Conservation (phyloP, 2,888 invertebrate species). For the Clivina fossor region DNA sequence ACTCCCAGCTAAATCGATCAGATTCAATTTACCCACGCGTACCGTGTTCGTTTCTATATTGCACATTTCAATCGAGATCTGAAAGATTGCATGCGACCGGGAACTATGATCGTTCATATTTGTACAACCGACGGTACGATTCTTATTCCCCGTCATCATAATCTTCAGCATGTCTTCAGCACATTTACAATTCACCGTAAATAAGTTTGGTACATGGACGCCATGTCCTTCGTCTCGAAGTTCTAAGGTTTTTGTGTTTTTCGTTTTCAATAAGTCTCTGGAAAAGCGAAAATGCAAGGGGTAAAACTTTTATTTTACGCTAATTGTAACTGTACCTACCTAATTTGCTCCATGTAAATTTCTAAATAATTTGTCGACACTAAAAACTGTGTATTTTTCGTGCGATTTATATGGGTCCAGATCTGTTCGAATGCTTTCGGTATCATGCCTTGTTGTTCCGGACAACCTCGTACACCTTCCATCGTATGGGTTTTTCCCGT, state of each 20-base stretch:
- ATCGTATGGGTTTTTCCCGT: constrained; percentile 84
- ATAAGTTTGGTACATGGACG: constrained; percentile 93
- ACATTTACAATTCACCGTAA: constrained; percentile 92
- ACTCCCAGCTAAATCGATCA: constrained; percentile 97
- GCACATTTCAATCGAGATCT: constrained; percentile 95
- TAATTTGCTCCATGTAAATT: constrained; percentile 91
- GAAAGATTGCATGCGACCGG: constrained; percentile 96
- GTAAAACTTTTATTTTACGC: not conserved
- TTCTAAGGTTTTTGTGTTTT: constrained; percentile 57
- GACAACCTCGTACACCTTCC: constrained; percentile 68
- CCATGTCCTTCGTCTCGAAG: constrained; percentile 72
- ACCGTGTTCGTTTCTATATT: constrained; percentile 63
- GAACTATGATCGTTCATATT: constrained; percentile 99
- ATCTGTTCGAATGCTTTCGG: constrained; percentile 97
- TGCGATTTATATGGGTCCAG: constrained; percentile 89
- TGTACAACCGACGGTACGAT: constrained; percentile 92
- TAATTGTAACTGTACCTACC: constrained; percentile 53
- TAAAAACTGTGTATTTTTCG: constrained; percentile 91
- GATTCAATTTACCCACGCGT: constrained; percentile 91
- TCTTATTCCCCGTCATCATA: constrained; percentile 90
- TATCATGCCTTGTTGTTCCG: constrained; percentile 72
- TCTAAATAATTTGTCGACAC: constrained; percentile 96
- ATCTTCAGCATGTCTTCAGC: constrained; percentile 91
- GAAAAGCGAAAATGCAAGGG: constrained; percentile 1
- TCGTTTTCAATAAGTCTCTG: constrained; percentile 69